Conservation (phyloP, 2,113 vertebrate genomes). For the Nematolebias whitei region DNA sequence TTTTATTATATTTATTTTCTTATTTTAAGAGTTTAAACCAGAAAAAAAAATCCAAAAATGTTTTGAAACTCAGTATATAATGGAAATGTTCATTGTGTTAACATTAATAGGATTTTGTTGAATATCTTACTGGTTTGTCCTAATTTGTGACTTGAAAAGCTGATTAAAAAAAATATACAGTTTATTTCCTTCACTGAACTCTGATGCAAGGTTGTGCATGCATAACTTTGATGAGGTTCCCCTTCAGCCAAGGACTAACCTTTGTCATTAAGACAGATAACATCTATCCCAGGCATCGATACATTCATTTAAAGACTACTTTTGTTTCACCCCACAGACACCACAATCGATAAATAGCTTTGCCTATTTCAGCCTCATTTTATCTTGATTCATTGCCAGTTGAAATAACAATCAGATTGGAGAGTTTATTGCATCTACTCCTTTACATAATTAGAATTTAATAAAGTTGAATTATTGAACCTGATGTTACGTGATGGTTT, state of each 20-base stretch:
- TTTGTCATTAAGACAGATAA: constrained; percentile 73
- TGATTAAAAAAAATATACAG: constrained; percentile 33
- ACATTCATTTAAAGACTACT: constrained; percentile 63
- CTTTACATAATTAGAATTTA: not conserved
- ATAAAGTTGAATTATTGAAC: not conserved
- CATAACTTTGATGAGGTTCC: constrained; percentile 67
- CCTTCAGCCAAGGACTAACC: constrained; percentile 65
- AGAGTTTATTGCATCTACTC: not conserved
- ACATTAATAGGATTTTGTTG: too few species aligned
- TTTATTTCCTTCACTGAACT: constrained; percentile 8
- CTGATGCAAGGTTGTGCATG: constrained; percentile 54
- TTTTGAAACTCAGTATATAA: too few species aligned
- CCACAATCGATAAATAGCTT: constrained; percentile 63
- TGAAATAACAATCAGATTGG: constrained; percentile 10
- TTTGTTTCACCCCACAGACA: constrained; percentile 68
- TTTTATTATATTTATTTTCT: too few species aligned
- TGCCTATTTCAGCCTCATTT: constrained; percentile 64
- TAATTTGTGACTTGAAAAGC: constrained; percentile 28
- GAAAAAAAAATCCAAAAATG: too few species aligned
- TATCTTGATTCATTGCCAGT: constrained; percentile 35
- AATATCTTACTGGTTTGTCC: too few species aligned
- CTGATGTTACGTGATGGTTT: not conserved
- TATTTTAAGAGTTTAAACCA: too few species aligned
- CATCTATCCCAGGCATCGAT: constrained; percentile 59
- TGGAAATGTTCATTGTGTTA: too few species aligned